Evolutionary conservation across 2,797 vertebrate genomes (phyloP).

Genomic region (Florisuga fusca): DNA sequence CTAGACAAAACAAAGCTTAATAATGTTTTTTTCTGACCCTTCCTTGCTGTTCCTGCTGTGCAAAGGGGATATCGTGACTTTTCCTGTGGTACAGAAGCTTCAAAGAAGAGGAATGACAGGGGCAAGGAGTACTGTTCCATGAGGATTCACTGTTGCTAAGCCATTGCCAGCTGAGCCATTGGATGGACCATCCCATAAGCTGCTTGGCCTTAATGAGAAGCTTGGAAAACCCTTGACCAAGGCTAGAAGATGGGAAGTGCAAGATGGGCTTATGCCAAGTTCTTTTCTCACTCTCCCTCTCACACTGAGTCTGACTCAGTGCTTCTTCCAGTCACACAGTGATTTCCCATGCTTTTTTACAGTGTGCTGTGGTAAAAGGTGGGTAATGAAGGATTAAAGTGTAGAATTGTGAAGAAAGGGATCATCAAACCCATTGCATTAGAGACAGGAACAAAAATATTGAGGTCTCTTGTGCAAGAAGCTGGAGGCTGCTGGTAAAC

Average conservation of each 20-base stretch:
- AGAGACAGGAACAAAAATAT: neutral
- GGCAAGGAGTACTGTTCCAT: neutral
- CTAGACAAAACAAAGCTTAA: neutral
- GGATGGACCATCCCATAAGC: neutral
- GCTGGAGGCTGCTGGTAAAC: constrained; percentile 19
- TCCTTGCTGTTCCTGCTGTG: neutral
- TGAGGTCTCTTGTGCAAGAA: constrained; percentile 16
- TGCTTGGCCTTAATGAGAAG: neutral
- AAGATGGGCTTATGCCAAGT: neutral
- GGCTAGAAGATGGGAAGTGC: neutral
- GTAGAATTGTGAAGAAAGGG: neutral
- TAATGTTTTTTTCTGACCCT: neutral
- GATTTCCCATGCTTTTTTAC: neutral
- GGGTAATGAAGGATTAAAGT: neutral
- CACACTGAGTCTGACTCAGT: neutral
- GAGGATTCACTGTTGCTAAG: neutral
- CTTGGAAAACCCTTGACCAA: neutral
- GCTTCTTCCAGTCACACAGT: neutral
- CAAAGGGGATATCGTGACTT: neutral
- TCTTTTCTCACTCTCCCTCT: constrained; percentile 6
- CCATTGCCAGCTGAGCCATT: neutral
- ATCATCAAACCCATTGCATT: neutral
- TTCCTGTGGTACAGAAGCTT: neutral
- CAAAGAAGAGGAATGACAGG: neutral
- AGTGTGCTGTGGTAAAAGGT: neutral